These are phyloP conservation scores for Psilanteris sp. DNA, from an alignment of 1,140 invertebrate species.

Conservation along the genomic window DNA sequence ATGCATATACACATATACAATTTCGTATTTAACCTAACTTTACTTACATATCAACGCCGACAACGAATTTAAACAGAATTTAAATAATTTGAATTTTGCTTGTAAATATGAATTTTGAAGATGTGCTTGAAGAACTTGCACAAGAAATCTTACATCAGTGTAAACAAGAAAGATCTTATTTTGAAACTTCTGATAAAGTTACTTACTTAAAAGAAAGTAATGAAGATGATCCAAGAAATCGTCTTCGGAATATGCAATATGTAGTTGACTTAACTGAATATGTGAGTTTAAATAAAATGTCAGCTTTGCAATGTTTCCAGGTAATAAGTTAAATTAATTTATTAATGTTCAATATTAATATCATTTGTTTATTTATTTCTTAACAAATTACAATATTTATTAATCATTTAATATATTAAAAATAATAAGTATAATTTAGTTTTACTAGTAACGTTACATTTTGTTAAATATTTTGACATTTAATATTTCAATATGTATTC, in stretches of 20 bases:
- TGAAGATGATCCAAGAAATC: constrained; percentile 26
- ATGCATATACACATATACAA: no score
- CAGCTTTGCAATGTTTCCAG: constrained; percentile 67
- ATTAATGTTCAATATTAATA: background rate
- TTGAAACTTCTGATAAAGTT: background rate
- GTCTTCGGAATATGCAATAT: constrained; percentile 29
- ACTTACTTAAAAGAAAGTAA: background rate
- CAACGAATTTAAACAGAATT: no score
- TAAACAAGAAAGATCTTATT: constrained; percentile 6
- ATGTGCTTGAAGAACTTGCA: background rate
- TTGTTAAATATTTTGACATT: no score
- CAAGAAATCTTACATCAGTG: constrained; percentile 23
- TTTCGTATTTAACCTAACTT: no score
- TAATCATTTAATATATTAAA: no score
- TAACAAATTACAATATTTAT: no score
- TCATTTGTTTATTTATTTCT: background rate
- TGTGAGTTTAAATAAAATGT: constrained; percentile 68
- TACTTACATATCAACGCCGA: no score
- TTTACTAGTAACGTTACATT: no score
- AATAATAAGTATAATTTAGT: no score
- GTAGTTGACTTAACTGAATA: constrained; percentile 65
- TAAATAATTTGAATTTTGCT: no score
- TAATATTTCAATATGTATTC: no score
- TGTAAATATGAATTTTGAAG: constrained; percentile 5
- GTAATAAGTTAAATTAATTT: no score